phyloP scores from a whole-genome alignment of 2,797 vertebrate species.

The Sebastes jordani region DNA sequence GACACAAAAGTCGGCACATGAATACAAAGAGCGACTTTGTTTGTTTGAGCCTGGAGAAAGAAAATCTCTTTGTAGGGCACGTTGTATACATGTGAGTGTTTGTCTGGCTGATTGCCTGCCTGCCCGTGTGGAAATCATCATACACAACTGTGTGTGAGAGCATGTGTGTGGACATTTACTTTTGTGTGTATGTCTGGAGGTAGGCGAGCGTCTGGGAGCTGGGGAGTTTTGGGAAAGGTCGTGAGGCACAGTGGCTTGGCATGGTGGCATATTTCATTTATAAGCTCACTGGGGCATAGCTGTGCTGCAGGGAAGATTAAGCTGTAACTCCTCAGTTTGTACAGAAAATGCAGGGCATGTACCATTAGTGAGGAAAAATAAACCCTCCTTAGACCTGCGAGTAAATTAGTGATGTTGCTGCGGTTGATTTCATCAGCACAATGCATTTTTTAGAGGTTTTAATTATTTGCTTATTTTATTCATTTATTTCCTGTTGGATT shows the following conservation, averaged over 20 bases:
- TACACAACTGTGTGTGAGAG: background rate
- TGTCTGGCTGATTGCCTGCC: constrained; percentile 46
- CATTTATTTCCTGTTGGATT: background rate
- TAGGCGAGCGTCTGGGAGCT: constrained; percentile 42
- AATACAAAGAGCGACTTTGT: constrained; percentile 63
- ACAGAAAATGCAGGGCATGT: constrained; percentile 38
- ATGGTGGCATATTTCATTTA: constrained; percentile 74
- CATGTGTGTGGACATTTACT: constrained; percentile 6
- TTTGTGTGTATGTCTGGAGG: constrained; percentile 41
- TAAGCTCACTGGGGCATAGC: constrained; percentile 63
- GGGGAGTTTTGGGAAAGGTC: constrained; percentile 71
- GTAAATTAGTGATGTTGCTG: constrained; percentile 40
- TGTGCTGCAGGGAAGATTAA: constrained; percentile 69
- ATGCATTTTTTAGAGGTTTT: background rate
- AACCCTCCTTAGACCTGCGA: constrained; percentile 1
- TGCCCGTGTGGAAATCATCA: constrained; percentile 37
- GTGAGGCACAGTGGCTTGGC: constrained; percentile 59
- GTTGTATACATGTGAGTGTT: constrained; percentile 41
- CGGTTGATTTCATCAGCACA: constrained; percentile 21
- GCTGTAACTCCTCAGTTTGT: constrained; percentile 53
- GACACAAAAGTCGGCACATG: constrained; percentile 35
- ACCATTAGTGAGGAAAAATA: constrained; percentile 45
- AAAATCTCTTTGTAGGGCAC: constrained; percentile 1
- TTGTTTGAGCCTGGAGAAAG: constrained; percentile 32
- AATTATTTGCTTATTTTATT: background rate